Evolutionary conservation across 2,888 invertebrate genomes (phyloP).

Genomic region (Trichacis sp.): DNA sequence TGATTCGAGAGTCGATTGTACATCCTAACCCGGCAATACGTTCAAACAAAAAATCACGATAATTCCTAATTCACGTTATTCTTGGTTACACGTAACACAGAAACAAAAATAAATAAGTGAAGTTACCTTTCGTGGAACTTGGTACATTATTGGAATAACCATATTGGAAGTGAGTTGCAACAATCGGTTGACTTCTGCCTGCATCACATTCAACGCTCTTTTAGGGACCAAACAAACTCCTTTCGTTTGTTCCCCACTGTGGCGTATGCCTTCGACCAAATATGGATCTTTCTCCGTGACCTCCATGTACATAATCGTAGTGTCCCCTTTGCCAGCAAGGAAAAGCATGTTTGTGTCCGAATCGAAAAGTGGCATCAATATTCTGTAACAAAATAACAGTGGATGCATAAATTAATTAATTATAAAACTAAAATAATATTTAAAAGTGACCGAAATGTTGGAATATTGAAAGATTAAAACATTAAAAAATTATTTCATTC

Average conservation of each 20-base stretch:
- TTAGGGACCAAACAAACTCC: conserved; percentile 94
- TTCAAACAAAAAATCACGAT: too few species aligned
- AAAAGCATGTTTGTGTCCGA: conserved; percentile 95
- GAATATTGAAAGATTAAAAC: too few species aligned
- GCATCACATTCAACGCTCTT: conserved; percentile 94
- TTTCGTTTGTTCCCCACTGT: conserved; percentile 94
- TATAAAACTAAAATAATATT: too few species aligned
- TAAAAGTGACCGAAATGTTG: too few species aligned
- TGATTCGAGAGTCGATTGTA: too few species aligned
- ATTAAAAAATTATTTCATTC: too few species aligned
- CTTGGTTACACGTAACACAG: too few species aligned
- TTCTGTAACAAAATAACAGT: conserved; percentile 66
- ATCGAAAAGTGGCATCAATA: conserved; percentile 93
- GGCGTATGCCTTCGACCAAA: conserved; percentile 87
- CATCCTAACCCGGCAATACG: too few species aligned
- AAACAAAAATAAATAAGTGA: not conserved
- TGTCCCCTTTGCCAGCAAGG: conserved; percentile 94
- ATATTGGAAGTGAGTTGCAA: conserved; percentile 87
- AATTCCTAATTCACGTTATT: too few species aligned
- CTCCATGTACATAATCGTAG: conserved; percentile 91
- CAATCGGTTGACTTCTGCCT: conserved; percentile 93
- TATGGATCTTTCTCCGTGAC: conserved; percentile 89
- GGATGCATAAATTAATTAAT: not conserved
- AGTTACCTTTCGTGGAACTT: conserved; percentile 90
- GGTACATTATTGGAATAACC: conserved; percentile 94